These are phyloP conservation scores for Catharus minimus DNA, from an alignment of 2,113 vertebrate species.

Conservation along the genomic window DNA sequence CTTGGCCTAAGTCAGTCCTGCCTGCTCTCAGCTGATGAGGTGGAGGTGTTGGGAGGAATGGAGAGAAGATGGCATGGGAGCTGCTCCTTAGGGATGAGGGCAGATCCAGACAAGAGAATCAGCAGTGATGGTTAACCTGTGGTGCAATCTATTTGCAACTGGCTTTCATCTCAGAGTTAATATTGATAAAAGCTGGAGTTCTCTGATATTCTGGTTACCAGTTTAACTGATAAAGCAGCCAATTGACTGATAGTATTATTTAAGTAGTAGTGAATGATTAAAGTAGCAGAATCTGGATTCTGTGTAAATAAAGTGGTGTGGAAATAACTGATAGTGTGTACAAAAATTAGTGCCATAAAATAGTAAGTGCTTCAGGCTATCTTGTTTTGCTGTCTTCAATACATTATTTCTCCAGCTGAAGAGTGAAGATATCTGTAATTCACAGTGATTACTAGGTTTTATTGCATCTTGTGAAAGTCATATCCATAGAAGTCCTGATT, in stretches of 20 bases:
- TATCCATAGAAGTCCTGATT: neutral
- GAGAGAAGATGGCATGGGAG: fast-evolving
- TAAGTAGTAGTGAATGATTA: slow-evolving; percentile 64
- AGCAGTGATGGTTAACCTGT: neutral
- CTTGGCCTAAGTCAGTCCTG: neutral
- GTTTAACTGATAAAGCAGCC: slow-evolving; percentile 45
- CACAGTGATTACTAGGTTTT: neutral
- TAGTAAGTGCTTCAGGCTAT: neutral
- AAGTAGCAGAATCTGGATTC: slow-evolving; percentile 41
- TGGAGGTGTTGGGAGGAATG: neutral
- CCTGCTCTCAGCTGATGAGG: neutral
- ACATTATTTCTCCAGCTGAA: neutral
- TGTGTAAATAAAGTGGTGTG: slow-evolving; percentile 40
- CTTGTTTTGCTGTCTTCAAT: neutral
- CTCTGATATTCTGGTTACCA: slow-evolving; percentile 33
- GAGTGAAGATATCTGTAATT: neutral
- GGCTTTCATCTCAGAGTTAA: slow-evolving; percentile 23
- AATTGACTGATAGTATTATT: slow-evolving; percentile 66
- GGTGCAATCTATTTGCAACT: neutral
- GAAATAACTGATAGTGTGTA: slow-evolving; percentile 30
- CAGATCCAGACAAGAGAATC: neutral
- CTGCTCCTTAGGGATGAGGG: fast-evolving
- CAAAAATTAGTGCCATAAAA: slow-evolving; percentile 45
- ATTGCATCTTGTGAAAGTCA: neutral
- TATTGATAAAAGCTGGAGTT: slow-evolving; percentile 33